phyloP scores from a whole-genome alignment of 2,797 vertebrate genomes.

The Siniperca scherzeri region DNA sequence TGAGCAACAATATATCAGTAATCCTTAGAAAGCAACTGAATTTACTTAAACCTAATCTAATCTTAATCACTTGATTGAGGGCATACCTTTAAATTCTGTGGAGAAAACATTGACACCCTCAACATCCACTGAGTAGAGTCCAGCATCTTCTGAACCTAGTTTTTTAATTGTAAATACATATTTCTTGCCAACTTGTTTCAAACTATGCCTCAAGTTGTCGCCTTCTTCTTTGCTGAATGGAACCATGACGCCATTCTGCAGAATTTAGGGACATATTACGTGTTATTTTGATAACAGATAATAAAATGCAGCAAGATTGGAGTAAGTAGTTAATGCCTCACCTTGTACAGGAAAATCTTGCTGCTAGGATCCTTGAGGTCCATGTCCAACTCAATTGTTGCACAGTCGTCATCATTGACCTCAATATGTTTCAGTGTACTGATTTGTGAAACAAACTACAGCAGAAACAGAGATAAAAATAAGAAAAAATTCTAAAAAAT shows the following conservation, averaged over 20 bases:
- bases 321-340: slow-evolving; percentile 61
- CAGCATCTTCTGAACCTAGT: slow-evolving; percentile 87
- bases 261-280: slow-evolving; percentile 10
- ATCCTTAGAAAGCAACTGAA: not conserved
- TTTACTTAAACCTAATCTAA: not conserved
- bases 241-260: slow-evolving; percentile 90
- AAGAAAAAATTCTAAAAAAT: not conserved
- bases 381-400: slow-evolving; percentile 90
- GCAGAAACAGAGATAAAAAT: not conserved
- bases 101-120: slow-evolving; percentile 91
- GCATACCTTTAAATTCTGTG: slow-evolving; percentile 89
- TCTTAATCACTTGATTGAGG: not conserved
- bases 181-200: slow-evolving; percentile 89
- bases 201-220: slow-evolving; percentile 80
- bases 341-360: slow-evolving; percentile 93
- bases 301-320: not conserved
- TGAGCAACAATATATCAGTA: not conserved
- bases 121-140: slow-evolving; percentile 91
- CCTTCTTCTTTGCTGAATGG: slow-evolving; percentile 76
- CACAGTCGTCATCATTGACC: slow-evolving; percentile 83
- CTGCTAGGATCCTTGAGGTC: slow-evolving; percentile 88
- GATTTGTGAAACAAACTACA: slow-evolving; percentile 87
- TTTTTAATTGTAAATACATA: slow-evolving; percentile 88
- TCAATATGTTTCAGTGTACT: slow-evolving; percentile 87
- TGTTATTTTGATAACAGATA: not conserved